phyloP scores from a whole-genome alignment of 2,113 vertebrate genomes.

The Clarias magur region DNA sequence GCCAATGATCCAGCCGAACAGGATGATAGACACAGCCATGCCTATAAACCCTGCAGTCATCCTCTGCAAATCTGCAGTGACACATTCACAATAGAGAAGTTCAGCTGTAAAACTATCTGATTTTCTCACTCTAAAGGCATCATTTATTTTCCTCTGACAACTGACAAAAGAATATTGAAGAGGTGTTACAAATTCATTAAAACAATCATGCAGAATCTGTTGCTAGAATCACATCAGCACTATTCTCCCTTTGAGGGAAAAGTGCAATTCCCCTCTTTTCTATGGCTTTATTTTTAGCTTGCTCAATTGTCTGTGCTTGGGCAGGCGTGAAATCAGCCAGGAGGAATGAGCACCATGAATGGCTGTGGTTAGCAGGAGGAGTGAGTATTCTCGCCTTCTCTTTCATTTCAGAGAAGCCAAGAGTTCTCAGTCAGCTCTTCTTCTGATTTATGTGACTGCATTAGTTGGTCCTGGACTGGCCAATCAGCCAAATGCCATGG shows the following conservation, averaged over 20 bases:
- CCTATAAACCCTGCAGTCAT: conserved; percentile 94
- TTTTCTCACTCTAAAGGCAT: neutral
- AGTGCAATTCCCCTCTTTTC: conserved; percentile 17
- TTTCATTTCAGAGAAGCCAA: neutral
- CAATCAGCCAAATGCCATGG: neutral
- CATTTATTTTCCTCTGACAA: neutral
- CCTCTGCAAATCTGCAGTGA: conserved; percentile 81
- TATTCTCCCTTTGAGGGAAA: conserved; percentile 11
- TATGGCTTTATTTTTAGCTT: conserved; percentile 37
- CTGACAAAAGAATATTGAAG: conserved; percentile 7
- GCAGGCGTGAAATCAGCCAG: conserved; percentile 40
- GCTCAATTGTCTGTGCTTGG: conserved; percentile 38
- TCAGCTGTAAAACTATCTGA: conserved; percentile 14
- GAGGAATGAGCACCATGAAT: conserved; percentile 30
- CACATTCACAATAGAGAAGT: neutral
- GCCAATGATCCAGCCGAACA: conserved; percentile 90
- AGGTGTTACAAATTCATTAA: conserved; percentile 1
- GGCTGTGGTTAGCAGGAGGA: conserved; percentile 26
- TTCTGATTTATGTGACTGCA: conserved; percentile 36
- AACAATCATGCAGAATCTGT: neutral
- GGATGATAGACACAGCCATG: conserved; percentile 90
- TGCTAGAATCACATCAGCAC: conserved; percentile 18
- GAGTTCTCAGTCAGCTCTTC: conserved; percentile 28
- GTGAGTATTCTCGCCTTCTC: conserved; percentile 3
- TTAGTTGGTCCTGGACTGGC: conserved; percentile 9